Evolutionary conservation across 2,888 invertebrate species (phyloP).

Genomic region (Lamellibrachia satsuma): DNA sequence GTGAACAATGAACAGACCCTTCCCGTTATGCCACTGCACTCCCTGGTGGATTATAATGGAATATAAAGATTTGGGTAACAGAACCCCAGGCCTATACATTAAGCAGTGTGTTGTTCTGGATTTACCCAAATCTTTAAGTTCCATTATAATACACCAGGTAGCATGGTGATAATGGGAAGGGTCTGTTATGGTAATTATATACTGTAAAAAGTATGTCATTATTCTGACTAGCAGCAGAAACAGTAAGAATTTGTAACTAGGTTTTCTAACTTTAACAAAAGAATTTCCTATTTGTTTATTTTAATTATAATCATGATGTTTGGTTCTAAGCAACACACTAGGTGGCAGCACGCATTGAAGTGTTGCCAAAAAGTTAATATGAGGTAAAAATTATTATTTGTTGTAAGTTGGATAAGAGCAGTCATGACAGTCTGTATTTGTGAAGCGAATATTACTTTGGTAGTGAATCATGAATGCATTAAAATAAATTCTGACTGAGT

Average conservation of each 20-base stretch:
- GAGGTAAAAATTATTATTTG: neutral
- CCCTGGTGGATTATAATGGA: too few relatives aligned
- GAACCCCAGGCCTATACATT: too few relatives aligned
- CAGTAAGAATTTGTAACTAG: neutral
- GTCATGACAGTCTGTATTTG: neutral
- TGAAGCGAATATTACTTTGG: neutral
- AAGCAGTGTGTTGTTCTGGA: too few relatives aligned
- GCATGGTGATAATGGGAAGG: neutral
- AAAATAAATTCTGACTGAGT: neutral
- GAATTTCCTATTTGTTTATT: neutral
- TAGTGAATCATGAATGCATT: neutral
- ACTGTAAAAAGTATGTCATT: neutral
- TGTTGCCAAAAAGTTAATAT: neutral
- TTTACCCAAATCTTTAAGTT: too few relatives aligned
- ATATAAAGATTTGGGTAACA: too few relatives aligned
- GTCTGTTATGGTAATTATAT: neutral
- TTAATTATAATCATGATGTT: neutral
- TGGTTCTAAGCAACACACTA: neutral
- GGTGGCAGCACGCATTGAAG: neutral
- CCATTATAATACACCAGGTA: too few relatives aligned
- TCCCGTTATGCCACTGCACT: neutral
- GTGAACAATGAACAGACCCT: neutral
- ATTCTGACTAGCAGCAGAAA: neutral
- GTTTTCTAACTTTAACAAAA: too few relatives aligned
- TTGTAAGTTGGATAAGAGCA: neutral